These are phyloP conservation scores for Agrotis puta DNA, from an alignment of 2,888 invertebrate genomes.

Conservation along the genomic window DNA sequence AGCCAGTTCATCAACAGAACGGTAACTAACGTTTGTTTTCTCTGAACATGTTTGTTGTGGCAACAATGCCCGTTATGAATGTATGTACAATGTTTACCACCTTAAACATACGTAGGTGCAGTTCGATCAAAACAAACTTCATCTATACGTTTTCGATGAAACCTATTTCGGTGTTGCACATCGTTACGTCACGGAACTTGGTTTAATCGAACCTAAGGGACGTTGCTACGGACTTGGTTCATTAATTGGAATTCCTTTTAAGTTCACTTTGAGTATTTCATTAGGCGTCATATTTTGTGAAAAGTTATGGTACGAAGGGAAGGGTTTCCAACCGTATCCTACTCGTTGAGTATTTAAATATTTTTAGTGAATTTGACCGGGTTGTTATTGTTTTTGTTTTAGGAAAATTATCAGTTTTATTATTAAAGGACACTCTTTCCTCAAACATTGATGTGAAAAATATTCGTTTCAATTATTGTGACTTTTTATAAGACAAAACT, in stretches of 20 bases:
- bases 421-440: conserved; percentile 6
- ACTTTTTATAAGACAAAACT: too few species aligned
- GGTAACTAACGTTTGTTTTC: conserved; percentile 79
- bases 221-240: conserved; percentile 12
- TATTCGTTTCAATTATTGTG: neutral
- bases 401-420: conserved; percentile 17
- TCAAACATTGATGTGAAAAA: conserved; percentile 4
- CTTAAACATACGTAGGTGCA: conserved; percentile 32
- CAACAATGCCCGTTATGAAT: conserved; percentile 64
- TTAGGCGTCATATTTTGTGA: conserved; percentile 50
- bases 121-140: conserved; percentile 54
- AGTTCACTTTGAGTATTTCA: conserved; percentile 45
- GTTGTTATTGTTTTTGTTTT: conserved; percentile 21
- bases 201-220: conserved; percentile 16
- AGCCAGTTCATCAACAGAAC: conserved; percentile 71
- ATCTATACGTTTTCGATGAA: conserved; percentile 32
- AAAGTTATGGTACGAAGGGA: conserved; percentile 34
- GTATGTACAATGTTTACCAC: conserved; percentile 45
- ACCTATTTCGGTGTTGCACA: conserved; percentile 46
- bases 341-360: conserved; percentile 42
- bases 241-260: conserved; percentile 50
- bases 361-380: conserved; percentile 32
- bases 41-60: conserved; percentile 68
- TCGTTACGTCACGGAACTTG: conserved; percentile 29
- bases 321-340: conserved; percentile 9